Conservation (phyloP, 2,888 invertebrate species). For the Drosophila borborema region DNA sequence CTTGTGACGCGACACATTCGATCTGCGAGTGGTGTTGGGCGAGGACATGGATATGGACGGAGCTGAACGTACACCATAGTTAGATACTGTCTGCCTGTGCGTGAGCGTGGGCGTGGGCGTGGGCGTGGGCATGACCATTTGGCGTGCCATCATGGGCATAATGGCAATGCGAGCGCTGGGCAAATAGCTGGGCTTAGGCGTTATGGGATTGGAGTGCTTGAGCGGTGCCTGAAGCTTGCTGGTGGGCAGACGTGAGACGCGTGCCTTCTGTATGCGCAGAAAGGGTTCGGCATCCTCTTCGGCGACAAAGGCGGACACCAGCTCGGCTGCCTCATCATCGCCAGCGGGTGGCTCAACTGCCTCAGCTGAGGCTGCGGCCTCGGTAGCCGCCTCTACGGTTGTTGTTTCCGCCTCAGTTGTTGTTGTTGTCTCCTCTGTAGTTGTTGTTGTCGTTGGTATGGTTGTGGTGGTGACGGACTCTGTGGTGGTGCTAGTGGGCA, state of each 20-base stretch:
- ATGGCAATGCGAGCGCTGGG: slow-evolving; percentile 63
- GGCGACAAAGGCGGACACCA: slow-evolving; percentile 77
- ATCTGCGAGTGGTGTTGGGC: slow-evolving; percentile 24
- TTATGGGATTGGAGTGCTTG: slow-evolving; percentile 65
- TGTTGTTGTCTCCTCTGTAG: slow-evolving; percentile 59
- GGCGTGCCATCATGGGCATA: slow-evolving; percentile 68
- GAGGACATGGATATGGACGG: slow-evolving; percentile 11
- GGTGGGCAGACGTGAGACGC: slow-evolving; percentile 71
- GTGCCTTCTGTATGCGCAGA: slow-evolving; percentile 77
- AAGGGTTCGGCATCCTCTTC: slow-evolving; percentile 75
- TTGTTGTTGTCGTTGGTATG: slow-evolving; percentile 21
- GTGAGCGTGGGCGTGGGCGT: slow-evolving; percentile 29
- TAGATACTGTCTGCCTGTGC: slow-evolving; percentile 19
- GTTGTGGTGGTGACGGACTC: slow-evolving; percentile 31
- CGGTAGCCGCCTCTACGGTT: slow-evolving; percentile 44
- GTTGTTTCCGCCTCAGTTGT: slow-evolving; percentile 49
- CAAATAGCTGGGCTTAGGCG: slow-evolving; percentile 68
- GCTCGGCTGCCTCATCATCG: slow-evolving; percentile 74
- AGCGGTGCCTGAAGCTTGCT: slow-evolving; percentile 79
- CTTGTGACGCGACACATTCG: slow-evolving; percentile 56
- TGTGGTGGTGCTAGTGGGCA: slow-evolving; percentile 1
- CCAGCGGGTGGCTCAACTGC: slow-evolving; percentile 51
- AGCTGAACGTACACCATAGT: slow-evolving; percentile 17
- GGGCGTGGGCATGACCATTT: slow-evolving; percentile 39
- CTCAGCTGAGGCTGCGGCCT: slow-evolving; percentile 57